Evolutionary conservation across 1,140 invertebrate genomes (phyloP).

Genomic region (Parasteatoda tepidariorum): DNA sequence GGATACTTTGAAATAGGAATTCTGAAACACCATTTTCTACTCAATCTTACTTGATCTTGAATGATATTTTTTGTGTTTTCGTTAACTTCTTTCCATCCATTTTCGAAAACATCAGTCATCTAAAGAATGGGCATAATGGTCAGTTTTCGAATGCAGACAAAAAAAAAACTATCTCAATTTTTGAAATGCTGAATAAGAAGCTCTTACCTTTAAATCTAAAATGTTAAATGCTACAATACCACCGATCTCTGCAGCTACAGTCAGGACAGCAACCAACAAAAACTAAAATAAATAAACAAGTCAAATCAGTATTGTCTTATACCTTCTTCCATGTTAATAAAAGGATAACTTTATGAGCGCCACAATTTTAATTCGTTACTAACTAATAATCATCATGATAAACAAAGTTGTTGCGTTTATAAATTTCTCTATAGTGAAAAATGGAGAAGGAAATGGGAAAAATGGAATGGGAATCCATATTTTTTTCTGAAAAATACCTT

Average conservation of each 20-base stretch:
- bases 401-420: too few relatives aligned
- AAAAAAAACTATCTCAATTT: neutral
- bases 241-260: slow-evolving; percentile 68
- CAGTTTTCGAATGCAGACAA: neutral
- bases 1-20: too few relatives aligned
- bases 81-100: slow-evolving; percentile 70
- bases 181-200: neutral
- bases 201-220: slow-evolving; percentile 66
- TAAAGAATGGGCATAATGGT: slow-evolving; percentile 58
- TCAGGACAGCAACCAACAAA: slow-evolving; percentile 66
- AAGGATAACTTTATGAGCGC: neutral
- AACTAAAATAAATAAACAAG: slow-evolving; percentile 65
- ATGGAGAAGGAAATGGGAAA: too few relatives aligned
- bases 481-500: too few relatives aligned
- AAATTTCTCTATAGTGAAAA: too few relatives aligned
- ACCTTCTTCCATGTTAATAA: neutral
- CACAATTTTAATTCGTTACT: too few relatives aligned
- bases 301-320: neutral
- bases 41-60: slow-evolving; percentile 68
- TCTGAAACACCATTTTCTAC: too few relatives aligned
- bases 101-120: slow-evolving; percentile 69
- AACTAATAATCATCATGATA: too few relatives aligned
- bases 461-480: too few relatives aligned
- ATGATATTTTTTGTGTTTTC: slow-evolving; percentile 69
- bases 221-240: slow-evolving; percentile 69